phyloP scores from a whole-genome alignment of 2,888 invertebrate species.

The Eledone cirrhosa region DNA sequence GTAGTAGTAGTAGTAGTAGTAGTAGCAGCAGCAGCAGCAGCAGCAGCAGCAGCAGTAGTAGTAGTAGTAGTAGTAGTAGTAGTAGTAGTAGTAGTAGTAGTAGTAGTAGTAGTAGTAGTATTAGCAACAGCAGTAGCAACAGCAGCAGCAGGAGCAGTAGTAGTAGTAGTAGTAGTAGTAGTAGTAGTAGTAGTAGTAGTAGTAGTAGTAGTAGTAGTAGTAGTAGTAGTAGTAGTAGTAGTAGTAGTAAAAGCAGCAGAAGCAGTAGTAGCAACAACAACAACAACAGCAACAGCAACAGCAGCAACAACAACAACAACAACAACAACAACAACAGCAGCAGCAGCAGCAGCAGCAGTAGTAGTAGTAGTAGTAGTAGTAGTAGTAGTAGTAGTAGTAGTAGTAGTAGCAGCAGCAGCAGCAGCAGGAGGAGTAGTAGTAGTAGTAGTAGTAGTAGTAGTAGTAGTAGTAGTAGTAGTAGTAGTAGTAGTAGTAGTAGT shows the following conservation, averaged over 20 bases:
- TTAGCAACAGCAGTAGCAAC: slow-evolving; percentile 29
- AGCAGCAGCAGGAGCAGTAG: slow-evolving; percentile 26
- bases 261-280: too few species aligned
- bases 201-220: background rate
- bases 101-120: too few species aligned
- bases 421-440: too few species aligned
- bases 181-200: background rate
- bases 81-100: slow-evolving; percentile 13
- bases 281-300: slow-evolving; percentile 23
- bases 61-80: slow-evolving; percentile 13
- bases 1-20: slow-evolving; percentile 13
- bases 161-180: slow-evolving; percentile 12
- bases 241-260: too few species aligned
- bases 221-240: too few species aligned
- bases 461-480: slow-evolving; percentile 13
- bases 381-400: background rate
- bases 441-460: slow-evolving; percentile 13
- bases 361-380: slow-evolving; percentile 13
- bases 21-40: too few species aligned
- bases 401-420: too few species aligned
- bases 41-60: slow-evolving; percentile 13
- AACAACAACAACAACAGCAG: too few species aligned
- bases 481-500: slow-evolving; percentile 13
- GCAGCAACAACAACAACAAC: slow-evolving; percentile 24
- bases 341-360: too few species aligned